Conservation (phyloP, 1,140 invertebrate species). For the Drosophila kohkoa region DNA sequence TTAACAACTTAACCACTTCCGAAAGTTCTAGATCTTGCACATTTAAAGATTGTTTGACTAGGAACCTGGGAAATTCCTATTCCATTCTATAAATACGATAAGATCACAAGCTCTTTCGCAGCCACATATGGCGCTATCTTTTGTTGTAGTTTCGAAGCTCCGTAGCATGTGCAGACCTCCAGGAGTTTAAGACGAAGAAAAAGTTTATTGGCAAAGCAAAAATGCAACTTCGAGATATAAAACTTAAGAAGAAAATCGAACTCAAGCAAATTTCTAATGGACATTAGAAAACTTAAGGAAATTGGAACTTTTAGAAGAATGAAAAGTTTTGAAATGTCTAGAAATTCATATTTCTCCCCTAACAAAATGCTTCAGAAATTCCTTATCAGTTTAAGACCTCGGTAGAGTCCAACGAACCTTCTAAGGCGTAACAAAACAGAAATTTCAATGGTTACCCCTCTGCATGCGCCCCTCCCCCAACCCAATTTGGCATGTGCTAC, state of each 20-base stretch:
- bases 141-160: too few species aligned
- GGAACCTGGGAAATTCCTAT: too few species aligned
- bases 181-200: too few species aligned
- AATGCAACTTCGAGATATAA: background rate
- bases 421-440: constrained; percentile 19
- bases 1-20: too few species aligned
- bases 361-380: background rate
- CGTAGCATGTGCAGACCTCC: too few species aligned
- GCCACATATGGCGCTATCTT: too few species aligned
- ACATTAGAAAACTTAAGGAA: background rate
- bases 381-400: constrained; percentile 37
- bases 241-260: too few species aligned
- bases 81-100: too few species aligned
- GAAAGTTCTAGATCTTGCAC: too few species aligned
- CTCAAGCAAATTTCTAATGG: too few species aligned
- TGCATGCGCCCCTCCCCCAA: background rate
- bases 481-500: constrained; percentile 49
- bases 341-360: background rate
- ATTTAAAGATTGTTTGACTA: too few species aligned
- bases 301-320: background rate
- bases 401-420: constrained; percentile 43
- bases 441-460: constrained; percentile 24
- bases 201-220: background rate
- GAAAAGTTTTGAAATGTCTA: background rate
- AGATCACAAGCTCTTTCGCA: too few species aligned